Evolutionary conservation across 2,888 invertebrate species (phyloP), one percentile per base, ranked within the genome.

Genomic region (Himalopsyche kuldschensis): DNA sequence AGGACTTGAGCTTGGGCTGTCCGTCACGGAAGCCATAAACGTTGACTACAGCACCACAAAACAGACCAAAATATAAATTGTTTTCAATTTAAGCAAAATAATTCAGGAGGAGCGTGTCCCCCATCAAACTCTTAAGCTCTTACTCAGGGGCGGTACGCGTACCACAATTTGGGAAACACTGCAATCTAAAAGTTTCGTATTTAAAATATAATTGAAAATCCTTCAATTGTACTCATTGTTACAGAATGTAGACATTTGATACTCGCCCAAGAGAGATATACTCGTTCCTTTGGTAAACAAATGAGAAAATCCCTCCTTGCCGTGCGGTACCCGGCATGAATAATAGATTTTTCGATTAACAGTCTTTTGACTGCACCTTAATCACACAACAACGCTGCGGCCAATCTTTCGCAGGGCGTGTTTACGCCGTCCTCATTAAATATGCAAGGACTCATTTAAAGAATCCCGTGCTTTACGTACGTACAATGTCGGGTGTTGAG

Each of bases 291-390:
- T 35, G 46, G 79, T 76, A 82, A 82, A 82, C 75, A 79, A 79
- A 82, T 79, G 82, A 79, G 82, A 82, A 47, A 46, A 30, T 41
- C 46, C 78, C 47, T 17, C 41, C 46, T 41, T 30, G 41, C 79
- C 69, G 75, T 24, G 48, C 46, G 79, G 82, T 75, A 76, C 35
- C 41, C 32, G 75, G 55, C 83, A 81, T 85, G 85, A 85, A 85
- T 85, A 85, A 85, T 85, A 84, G 84, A 85, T 85, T 85, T 85
- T 85, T 85, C 85, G 85, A 85, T 85, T 85, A 85, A 83, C 85
- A 84, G 84, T 85, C 84, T 84, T 84, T 81, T 75, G 84, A 78
- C 79, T 69, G 78, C 80, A 77, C 82, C 75, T 79, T 69, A 69
- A 69, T 69, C 69, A 69, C 69, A 69, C 69, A 69, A 69, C 69